These are phyloP conservation scores for Drosophila ficusphila DNA, from an alignment of 1,140 invertebrate genomes.

Conservation along the genomic window DNA sequence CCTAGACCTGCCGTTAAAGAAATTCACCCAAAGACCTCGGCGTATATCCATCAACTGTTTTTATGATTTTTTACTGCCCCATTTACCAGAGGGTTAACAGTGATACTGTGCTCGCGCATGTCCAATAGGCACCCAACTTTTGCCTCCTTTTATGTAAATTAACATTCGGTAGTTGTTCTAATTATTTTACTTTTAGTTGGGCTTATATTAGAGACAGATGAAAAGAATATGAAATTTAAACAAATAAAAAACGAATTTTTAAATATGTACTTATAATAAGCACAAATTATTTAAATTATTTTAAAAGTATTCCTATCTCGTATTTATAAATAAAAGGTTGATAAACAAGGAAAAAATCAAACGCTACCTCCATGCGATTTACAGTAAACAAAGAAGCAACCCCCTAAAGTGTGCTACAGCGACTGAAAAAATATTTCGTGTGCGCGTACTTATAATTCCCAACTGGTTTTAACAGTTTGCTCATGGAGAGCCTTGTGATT, in stretches of 20 bases:
- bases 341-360: too few species aligned
- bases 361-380: background rate
- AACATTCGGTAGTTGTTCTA: background rate
- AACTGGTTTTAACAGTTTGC: background rate
- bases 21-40: background rate
- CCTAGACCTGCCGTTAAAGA: background rate
- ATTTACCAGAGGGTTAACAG: conserved; percentile 1
- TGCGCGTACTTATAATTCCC: conserved; percentile 23
- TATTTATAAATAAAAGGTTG: too few species aligned
- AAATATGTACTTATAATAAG: too few species aligned
- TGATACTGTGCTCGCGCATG: conserved; percentile 4
- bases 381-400: background rate
- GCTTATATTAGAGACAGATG: too few species aligned
- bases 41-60: conserved; percentile 3
- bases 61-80: background rate
- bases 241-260: too few species aligned
- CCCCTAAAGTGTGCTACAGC: conserved; percentile 12
- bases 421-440: background rate
- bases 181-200: too few species aligned
- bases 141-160: background rate
- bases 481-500: background rate
- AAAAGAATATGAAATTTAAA: too few species aligned
- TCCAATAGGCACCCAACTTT: background rate
- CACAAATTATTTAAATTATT: too few species aligned
- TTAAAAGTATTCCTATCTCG: too few species aligned